Conservation (phyloP, 2,113 vertebrate species). For the Hippoglossus stenolepis region DNA sequence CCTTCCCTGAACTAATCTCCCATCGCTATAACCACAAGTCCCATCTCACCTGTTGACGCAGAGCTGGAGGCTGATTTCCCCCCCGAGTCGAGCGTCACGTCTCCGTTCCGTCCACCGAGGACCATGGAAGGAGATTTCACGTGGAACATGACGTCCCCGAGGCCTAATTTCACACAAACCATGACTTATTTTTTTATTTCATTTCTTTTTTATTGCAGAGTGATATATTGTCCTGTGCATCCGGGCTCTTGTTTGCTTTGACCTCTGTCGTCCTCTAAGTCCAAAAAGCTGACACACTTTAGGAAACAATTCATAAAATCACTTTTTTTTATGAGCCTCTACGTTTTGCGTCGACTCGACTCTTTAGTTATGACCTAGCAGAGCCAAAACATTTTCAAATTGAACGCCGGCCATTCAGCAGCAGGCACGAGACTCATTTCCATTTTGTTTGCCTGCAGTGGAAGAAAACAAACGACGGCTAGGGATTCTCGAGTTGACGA, state of each 20-base stretch:
- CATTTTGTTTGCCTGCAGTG: constrained; percentile 62
- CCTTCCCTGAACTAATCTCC: constrained; percentile 68
- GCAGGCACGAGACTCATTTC: constrained; percentile 53
- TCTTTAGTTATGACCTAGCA: constrained; percentile 62
- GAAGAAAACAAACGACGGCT: background rate
- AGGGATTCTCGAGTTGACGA: constrained; percentile 30
- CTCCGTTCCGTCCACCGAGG: constrained; percentile 42
- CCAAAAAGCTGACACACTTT: constrained; percentile 56
- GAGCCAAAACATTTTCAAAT: constrained; percentile 64
- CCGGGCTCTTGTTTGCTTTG: constrained; percentile 51
- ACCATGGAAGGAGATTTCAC: constrained; percentile 50
- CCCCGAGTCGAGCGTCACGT: constrained; percentile 32
- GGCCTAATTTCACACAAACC: constrained; percentile 54
- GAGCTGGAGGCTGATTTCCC: constrained; percentile 44
- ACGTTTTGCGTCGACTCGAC: constrained; percentile 58
- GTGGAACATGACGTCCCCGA: constrained; percentile 28
- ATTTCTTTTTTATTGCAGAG: constrained; percentile 9
- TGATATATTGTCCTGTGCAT: constrained; percentile 43
- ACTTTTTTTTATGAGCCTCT: constrained; percentile 36
- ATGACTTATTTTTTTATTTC: constrained; percentile 3
- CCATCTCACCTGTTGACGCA: constrained; percentile 66
- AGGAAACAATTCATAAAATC: constrained; percentile 56
- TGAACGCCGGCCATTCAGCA: constrained; percentile 56
- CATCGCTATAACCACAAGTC: constrained; percentile 55
- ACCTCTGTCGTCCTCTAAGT: constrained; percentile 65